Base-by-base conservation (phyloP, 1,140 invertebrate genomes). In the Ceratosolen solmsi region DNA sequence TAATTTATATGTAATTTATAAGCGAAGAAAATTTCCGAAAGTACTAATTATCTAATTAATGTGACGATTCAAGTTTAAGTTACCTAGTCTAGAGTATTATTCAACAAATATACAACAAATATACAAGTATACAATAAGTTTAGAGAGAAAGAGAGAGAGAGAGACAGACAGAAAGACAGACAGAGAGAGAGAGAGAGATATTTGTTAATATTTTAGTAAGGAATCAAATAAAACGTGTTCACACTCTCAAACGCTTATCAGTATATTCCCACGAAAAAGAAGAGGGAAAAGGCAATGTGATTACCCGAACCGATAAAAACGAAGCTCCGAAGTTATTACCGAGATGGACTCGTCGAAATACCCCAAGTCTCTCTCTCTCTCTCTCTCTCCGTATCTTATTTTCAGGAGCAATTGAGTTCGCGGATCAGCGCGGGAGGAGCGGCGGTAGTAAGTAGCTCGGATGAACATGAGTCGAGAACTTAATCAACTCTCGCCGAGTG, bases 401-500 rank as follows among this genome's bases (percentile, higher is more conserved):
- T 20, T 38, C 11, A 15, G 20, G 51, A 54, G 13, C 51, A 15
- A 54, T 22, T 20, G 51, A 3, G 30, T n/a, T 74, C 72, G 15
- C 33, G 60, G 25, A 9, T 63, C 1, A 9, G 4, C 9, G n/a
- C 9, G 27, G n/a, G 25, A 11, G 25, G 56, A 4, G 74, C 58
- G 41, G 41, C 22, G 2, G 0, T 56, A 41, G 51, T 13, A 58
- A 60, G 73, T 33, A 38, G 75, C 75, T 15, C 58, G 36, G 22
- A 81, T 84, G 84, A 38, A 46, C 36, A 22, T 8, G 20, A 27
- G 84, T 80, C 85, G 84, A 86, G 87, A 87, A 90, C 88, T 89
- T 90, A 90, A 90, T 90, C 89, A 90, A 90, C 46, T 30, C 68
- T 65, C 87, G 87, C 86, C 89, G 88, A 88, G 89, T 90, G 89